phyloP scores from a whole-genome alignment of 2,797 vertebrate genomes.

The Urophycis tenuis region DNA sequence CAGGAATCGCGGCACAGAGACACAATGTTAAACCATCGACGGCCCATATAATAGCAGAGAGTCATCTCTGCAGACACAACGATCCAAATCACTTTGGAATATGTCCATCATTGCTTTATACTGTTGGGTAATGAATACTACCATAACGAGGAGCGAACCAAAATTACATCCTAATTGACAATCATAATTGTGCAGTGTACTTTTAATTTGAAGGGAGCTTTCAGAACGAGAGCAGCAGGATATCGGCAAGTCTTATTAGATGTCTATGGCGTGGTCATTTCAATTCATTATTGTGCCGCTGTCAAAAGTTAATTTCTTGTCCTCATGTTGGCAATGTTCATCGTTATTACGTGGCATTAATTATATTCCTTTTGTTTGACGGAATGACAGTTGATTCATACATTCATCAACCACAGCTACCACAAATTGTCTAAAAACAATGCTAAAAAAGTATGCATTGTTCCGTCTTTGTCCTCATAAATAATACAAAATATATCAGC shows the following conservation, averaged over 20 bases:
- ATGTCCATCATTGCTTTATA: neutral
- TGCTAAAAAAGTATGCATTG: neutral
- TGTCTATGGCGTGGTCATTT: neutral
- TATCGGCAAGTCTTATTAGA: neutral
- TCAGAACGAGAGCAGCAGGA: neutral
- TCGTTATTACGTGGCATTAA: neutral
- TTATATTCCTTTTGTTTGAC: neutral
- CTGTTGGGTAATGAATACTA: slow-evolving; percentile 10
- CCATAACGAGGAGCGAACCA: neutral
- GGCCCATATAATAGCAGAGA: neutral
- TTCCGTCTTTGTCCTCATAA: neutral
- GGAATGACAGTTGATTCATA: neutral
- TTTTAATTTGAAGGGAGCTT: slow-evolving; percentile 8
- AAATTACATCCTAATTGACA: slow-evolving; percentile 9
- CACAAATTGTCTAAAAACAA: neutral
- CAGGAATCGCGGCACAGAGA: neutral
- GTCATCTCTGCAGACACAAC: neutral
- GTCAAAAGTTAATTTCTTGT: slow-evolving; percentile 1
- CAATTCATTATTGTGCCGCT: neutral
- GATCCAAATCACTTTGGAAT: slow-evolving; percentile 1
- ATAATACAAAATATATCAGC: neutral
- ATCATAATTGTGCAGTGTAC: slow-evolving; percentile 4
- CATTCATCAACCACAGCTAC: neutral
- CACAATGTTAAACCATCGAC: neutral
- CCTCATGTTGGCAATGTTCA: slow-evolving; percentile 6